Evolutionary conservation across 2,797 vertebrate species (phyloP).

Genomic region (Discoglossus pictus): DNA sequence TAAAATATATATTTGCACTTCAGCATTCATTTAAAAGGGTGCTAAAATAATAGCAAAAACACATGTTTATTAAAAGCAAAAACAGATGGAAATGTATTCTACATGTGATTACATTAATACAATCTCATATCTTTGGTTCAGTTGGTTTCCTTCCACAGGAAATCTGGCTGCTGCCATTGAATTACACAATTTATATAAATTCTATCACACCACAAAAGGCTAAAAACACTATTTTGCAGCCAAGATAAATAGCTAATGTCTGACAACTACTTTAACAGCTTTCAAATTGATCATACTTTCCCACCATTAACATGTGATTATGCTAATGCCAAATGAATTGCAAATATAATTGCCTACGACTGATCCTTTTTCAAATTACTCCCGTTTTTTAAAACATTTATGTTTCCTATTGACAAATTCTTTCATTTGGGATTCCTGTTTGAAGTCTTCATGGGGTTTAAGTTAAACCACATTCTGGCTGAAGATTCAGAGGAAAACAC

Average conservation of each 20-base stretch:
- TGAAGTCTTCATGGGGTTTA: slow-evolving; percentile 13
- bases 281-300: slow-evolving; percentile 8
- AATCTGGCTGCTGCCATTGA: slow-evolving; percentile 53
- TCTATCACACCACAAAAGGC: slow-evolving; percentile 34
- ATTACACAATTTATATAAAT: slow-evolving; percentile 24
- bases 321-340: neutral
- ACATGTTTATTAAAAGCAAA: slow-evolving; percentile 20
- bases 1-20: too few relatives aligned
- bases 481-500: neutral
- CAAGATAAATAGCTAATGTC: slow-evolving; percentile 48
- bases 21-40: too few relatives aligned
- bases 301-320: neutral
- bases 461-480: neutral
- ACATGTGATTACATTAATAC: slow-evolving; percentile 47
- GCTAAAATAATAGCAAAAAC: slow-evolving; percentile 17
- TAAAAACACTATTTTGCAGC: slow-evolving; percentile 6
- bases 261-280: slow-evolving; percentile 12
- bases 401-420: slow-evolving; percentile 19
- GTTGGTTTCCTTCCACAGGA: slow-evolving; percentile 53
- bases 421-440: neutral
- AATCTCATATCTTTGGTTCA: slow-evolving; percentile 29
- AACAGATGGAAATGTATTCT: slow-evolving; percentile 52
- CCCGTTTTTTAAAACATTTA: neutral
- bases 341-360: slow-evolving; percentile 6
- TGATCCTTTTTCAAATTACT: slow-evolving; percentile 4